Evolutionary conservation across 2,888 invertebrate genomes (phyloP).

Genomic region (Phania funesta): DNA sequence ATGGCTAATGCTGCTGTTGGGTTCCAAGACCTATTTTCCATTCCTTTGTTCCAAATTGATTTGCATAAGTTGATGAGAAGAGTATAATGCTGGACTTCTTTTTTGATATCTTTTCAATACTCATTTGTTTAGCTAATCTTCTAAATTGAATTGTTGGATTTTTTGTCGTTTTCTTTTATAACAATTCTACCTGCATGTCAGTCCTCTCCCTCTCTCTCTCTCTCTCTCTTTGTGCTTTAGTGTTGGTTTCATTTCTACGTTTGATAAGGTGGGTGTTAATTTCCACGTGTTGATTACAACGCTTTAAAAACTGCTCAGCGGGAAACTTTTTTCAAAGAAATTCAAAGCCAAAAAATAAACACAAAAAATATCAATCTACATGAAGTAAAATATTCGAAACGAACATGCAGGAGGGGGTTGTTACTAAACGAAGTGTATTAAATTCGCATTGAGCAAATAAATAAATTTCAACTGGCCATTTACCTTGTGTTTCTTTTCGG

Average conservation of each 20-base stretch:
- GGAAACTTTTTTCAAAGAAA: conserved; percentile 2
- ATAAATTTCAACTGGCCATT: background rate
- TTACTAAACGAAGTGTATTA: too few relatives aligned
- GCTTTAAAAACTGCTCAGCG: conserved; percentile 41
- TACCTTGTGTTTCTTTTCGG: background rate
- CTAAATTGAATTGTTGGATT: conserved; percentile 51
- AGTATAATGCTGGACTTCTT: background rate
- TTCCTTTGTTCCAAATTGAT: conserved; percentile 50
- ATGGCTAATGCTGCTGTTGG: conserved; percentile 23
- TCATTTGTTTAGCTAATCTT: conserved; percentile 18
- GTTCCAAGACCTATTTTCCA: conserved; percentile 10
- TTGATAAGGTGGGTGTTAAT: conserved; percentile 44
- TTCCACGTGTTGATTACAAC: conserved; percentile 50
- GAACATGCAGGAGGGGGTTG: too few relatives aligned
- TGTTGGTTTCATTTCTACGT: background rate
- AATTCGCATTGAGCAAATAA: too few relatives aligned
- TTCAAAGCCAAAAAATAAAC: too few relatives aligned
- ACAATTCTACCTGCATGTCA: background rate
- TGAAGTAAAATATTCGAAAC: too few relatives aligned
- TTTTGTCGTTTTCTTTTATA: conserved; percentile 3
- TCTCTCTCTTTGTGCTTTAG: background rate
- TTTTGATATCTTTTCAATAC: background rate
- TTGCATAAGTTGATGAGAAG: conserved; percentile 47
- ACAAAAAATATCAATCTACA: too few relatives aligned
- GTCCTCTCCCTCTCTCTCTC: background rate